These are phyloP conservation scores for Pseudopleuronectes americanus DNA, from an alignment of 2,797 vertebrate species.

Conservation along the genomic window DNA sequence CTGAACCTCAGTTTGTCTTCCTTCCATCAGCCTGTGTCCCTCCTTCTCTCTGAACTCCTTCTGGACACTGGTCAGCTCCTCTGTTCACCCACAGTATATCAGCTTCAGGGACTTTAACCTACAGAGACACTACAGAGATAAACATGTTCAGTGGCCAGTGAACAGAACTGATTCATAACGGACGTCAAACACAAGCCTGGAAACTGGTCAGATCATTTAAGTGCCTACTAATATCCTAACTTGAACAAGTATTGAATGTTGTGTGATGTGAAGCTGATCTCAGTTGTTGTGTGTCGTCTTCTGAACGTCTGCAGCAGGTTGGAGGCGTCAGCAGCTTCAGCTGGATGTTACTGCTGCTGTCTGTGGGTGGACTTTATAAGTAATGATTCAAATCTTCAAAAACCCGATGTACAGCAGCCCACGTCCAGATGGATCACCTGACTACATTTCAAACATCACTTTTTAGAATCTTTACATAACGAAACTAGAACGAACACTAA, in stretches of 20 bases:
- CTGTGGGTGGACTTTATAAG: too few relatives aligned
- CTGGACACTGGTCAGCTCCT: background rate
- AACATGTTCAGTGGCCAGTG: background rate
- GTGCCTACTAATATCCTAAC: background rate
- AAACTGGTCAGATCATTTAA: background rate
- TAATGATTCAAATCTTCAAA: too few relatives aligned
- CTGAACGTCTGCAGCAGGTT: background rate
- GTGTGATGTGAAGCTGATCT: too few relatives aligned
- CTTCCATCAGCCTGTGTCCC: constrained; percentile 11
- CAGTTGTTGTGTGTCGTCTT: too few relatives aligned
- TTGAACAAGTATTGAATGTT: background rate
- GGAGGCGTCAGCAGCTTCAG: constrained; percentile 1
- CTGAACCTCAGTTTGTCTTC: constrained; percentile 22
- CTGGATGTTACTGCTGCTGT: background rate
- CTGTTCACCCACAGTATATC: too few relatives aligned
- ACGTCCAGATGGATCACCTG: background rate
- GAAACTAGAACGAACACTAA: background rate
- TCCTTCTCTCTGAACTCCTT: constrained; percentile 9
- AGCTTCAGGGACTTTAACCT: background rate
- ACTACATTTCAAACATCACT: background rate
- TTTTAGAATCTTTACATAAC: constrained; percentile 1
- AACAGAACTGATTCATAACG: too few relatives aligned
- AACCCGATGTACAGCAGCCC: background rate
- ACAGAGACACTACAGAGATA: background rate
- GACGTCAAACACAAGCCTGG: background rate